Conservation (phyloP, 2,797 vertebrate species). For the Huso huso region DNA sequence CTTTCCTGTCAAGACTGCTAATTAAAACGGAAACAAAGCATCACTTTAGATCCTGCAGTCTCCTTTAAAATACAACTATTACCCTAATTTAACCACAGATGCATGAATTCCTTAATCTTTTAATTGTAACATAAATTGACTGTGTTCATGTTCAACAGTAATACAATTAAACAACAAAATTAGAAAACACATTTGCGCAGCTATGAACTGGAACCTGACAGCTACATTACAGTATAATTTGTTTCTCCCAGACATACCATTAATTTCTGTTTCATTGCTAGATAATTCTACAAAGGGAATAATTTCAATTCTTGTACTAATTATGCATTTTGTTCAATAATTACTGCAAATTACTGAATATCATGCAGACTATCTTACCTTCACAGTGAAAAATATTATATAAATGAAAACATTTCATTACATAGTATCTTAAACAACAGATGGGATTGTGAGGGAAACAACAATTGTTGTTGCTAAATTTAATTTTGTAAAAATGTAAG, state of each 20-base stretch:
- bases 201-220: neutral
- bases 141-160: neutral
- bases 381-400: neutral
- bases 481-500: no score
- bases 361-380: neutral
- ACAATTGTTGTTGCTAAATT: no score
- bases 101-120: constrained; percentile 1
- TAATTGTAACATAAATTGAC: constrained; percentile 3
- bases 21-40: no score
- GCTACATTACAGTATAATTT: constrained; percentile 1
- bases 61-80: neutral
- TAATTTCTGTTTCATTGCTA: constrained; percentile 1
- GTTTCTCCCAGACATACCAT: neutral
- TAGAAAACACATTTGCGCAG: neutral
- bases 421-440: no score
- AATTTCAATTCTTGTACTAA: neutral
- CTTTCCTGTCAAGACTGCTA: no score
- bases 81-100: neutral
- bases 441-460: no score
- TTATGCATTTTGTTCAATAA: neutral
- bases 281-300: neutral
- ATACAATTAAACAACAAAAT: neutral
- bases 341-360: neutral
- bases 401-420: neutral
- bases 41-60: no score